Evolutionary conservation across 2,113 vertebrate genomes (phyloP).

Genomic region (Pundamilia nyererei): DNA sequence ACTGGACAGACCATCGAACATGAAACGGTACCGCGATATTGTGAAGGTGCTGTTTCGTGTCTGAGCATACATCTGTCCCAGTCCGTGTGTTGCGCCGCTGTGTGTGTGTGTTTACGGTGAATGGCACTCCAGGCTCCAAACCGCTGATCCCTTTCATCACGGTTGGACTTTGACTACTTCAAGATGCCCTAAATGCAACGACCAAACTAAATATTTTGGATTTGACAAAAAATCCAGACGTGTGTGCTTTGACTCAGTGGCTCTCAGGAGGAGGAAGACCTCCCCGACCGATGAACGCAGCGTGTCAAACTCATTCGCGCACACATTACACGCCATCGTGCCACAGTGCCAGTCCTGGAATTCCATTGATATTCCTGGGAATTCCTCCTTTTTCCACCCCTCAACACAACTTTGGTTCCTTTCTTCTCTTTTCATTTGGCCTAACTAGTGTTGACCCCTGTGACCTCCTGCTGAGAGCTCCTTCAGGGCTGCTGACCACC

Average conservation of each 20-base stretch:
- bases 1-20: background rate
- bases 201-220: slow-evolving; percentile 51
- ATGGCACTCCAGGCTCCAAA: background rate
- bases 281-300: background rate
- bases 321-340: background rate
- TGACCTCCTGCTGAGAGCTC: background rate
- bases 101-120: background rate
- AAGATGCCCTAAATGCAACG: background rate
- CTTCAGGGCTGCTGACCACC: background rate
- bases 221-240: background rate
- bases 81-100: background rate
- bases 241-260: slow-evolving; percentile 18
- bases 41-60: background rate
- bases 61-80: background rate
- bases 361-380: slow-evolving; percentile 19
- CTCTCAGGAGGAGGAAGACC: slow-evolving; percentile 21
- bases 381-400: background rate
- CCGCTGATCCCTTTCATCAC: slow-evolving; percentile 27
- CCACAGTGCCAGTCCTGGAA: slow-evolving; percentile 18
- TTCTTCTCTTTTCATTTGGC: slow-evolving; percentile 9
- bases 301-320: background rate
- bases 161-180: slow-evolving; percentile 19
- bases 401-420: background rate
- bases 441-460: slow-evolving; percentile 28
- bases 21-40: background rate